Base-by-base conservation (phyloP, 1,140 invertebrate species). In the Notospermus geniculatus region DNA sequence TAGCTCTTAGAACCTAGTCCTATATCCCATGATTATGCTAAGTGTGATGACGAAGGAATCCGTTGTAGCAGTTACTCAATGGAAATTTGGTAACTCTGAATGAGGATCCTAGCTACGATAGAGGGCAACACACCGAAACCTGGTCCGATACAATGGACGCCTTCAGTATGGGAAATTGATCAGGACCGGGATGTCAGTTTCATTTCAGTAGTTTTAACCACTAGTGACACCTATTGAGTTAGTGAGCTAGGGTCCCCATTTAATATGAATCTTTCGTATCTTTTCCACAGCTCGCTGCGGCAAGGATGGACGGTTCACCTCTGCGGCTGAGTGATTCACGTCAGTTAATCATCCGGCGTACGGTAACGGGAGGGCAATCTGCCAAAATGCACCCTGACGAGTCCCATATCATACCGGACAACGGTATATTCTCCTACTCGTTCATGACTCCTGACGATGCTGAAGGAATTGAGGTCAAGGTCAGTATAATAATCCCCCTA, bases 371-470 rank as follows among this genome's bases (percentile, higher is more conserved):
- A 50, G 46, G 46, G n/a, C 25, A 19, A n/a, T 50, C n/a, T 9
- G 46, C 19, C 25, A 50, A 23, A n/a, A 50, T n/a, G 5, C 19
- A 36, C 15, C 5, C n/a, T 5, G 46, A 50, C n/a, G 19, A 27
- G 25, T 7, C n/a, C 46, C n/a, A 50, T 50, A 50, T 50, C 32
- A 36, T 62, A 17, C 71, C 73, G 0, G 59, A 71, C 5, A 60
- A 68, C 59, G 77, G 77, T 17, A 73, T 79, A 25, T 71, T 70
- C 19, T 54, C n/a, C 1, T 62, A 46, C 22, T 54, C 72, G 30
- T 77, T 77, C 64, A 58, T 68, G 27, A 61, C 72, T 25, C 54
- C 62, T 5, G 60, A 66, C 52, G 61, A 55, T 25, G 39, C 25
- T 22, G 22, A 36, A 0, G 23, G 19, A 22, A 41, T 65, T 30